Evolutionary conservation across 2,113 vertebrate species (phyloP).

Genomic region (Passer montanus): DNA sequence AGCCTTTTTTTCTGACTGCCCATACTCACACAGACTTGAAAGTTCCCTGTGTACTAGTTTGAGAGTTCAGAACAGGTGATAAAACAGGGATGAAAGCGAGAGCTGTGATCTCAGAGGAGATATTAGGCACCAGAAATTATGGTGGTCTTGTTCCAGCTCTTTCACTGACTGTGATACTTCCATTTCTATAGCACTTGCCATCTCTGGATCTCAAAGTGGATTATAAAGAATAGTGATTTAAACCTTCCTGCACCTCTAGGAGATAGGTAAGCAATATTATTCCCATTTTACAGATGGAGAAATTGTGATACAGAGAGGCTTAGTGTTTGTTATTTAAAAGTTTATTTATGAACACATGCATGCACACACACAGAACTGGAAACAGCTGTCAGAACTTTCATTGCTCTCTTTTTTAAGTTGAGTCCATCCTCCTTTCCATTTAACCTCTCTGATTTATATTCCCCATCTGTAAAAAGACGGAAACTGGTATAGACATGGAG

Average conservation of each 20-base stretch:
- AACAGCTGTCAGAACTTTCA: constrained; percentile 17
- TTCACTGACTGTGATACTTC: constrained; percentile 69
- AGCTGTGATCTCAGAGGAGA: constrained; percentile 38
- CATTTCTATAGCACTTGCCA: constrained; percentile 72
- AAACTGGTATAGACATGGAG: not conserved
- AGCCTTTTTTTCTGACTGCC: not conserved
- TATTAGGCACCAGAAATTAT: constrained; percentile 55
- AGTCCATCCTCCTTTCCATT: constrained; percentile 62
- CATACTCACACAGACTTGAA: not conserved
- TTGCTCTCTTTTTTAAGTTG: constrained; percentile 13
- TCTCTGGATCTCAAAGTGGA: constrained; percentile 74
- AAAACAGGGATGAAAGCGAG: constrained; percentile 22
- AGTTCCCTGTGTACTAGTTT: not conserved
- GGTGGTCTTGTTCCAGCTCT: constrained; percentile 59
- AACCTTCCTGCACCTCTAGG: constrained; percentile 70
- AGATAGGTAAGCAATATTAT: constrained; percentile 71
- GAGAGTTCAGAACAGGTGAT: not conserved
- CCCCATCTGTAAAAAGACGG: constrained; percentile 72
- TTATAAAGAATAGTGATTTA: constrained; percentile 75
- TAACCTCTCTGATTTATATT: constrained; percentile 71
- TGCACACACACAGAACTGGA: not conserved
- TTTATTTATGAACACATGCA: constrained; percentile 3
- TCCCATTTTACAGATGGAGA: constrained; percentile 73
- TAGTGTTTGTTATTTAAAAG: constrained; percentile 21
- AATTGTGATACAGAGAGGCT: constrained; percentile 69